Evolutionary conservation across 2,113 vertebrate species (phyloP).

Genomic region (Arizona elegans): DNA sequence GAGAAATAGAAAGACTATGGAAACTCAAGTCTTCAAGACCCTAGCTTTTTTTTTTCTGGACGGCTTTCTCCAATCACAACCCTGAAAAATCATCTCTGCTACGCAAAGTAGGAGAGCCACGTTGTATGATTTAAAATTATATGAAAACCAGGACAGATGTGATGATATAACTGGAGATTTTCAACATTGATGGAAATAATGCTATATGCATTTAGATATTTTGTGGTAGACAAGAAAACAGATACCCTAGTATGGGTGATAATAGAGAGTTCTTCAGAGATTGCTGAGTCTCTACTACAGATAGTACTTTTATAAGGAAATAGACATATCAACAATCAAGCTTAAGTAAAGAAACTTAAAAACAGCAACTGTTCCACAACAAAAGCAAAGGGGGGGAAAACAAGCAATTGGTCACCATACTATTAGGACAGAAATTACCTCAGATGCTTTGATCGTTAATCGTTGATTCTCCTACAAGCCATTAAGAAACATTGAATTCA

Average conservation of each 20-base stretch:
- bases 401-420: slow-evolving; percentile 36
- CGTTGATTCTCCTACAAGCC: slow-evolving; percentile 32
- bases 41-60: not conserved
- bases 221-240: slow-evolving; percentile 12
- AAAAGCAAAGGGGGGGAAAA: slow-evolving; percentile 25
- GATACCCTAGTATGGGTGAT: slow-evolving; percentile 18
- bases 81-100: not conserved
- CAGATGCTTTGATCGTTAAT: slow-evolving; percentile 34
- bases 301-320: slow-evolving; percentile 12
- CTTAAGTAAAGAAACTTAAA: not conserved
- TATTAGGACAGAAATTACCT: slow-evolving; percentile 46
- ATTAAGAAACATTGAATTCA: slow-evolving; percentile 23
- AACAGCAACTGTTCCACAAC: slow-evolving; percentile 14
- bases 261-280: not conserved
- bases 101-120: not conserved
- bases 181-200: slow-evolving; percentile 45
- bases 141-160: not conserved
- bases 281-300: slow-evolving; percentile 34
- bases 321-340: not conserved
- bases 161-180: slow-evolving; percentile 28
- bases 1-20: not conserved
- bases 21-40: not conserved
- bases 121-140: not conserved
- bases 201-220: not conserved
- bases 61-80: not conserved